A percentile compares a stretch with the other conserved stretches of the same genome.
phyloP scores from a whole-genome alignment of 1,140 invertebrate species.

The Thaumatotibia leucotreta region DNA sequence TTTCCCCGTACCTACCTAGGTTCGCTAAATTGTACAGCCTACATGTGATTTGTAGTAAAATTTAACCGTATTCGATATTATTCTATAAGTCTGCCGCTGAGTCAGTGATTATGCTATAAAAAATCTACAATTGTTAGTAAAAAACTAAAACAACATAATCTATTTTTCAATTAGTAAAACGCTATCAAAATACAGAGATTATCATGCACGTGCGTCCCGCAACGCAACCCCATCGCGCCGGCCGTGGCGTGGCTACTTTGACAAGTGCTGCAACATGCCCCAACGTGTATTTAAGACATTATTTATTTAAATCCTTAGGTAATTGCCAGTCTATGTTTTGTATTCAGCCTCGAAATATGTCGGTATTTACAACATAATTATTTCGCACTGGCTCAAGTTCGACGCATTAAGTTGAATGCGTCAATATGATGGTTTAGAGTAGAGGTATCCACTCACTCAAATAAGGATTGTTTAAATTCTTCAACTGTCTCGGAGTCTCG shows the following conservation, averaged over 20 bases:
- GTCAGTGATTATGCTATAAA: constrained; percentile 21
- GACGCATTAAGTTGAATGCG: too few species aligned
- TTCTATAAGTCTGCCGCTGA: too few species aligned
- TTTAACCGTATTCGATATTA: too few species aligned
- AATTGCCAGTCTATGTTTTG: constrained; percentile 11
- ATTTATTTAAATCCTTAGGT: constrained; percentile 2
- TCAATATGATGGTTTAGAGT: too few species aligned
- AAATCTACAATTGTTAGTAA: neutral
- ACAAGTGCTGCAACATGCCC: neutral
- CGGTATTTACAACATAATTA: too few species aligned
- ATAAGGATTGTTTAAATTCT: too few species aligned
- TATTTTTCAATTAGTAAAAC: constrained; percentile 70
- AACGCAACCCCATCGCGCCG: neutral
- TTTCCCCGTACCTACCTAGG: too few species aligned
- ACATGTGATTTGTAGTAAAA: too few species aligned
- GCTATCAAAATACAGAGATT: constrained; percentile 66
- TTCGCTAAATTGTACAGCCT: too few species aligned
- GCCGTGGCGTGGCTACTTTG: neutral
- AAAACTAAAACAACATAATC: constrained; percentile 43
- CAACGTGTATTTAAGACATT: neutral
- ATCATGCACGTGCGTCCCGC: constrained; percentile 52
- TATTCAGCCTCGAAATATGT: neutral
- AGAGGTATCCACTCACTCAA: too few species aligned
- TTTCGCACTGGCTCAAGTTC: too few species aligned
- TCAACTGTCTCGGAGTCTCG: too few species aligned